phyloP scores from a whole-genome alignment of 2,888 invertebrate species.

The Rhopalosiphum nymphaeae region DNA sequence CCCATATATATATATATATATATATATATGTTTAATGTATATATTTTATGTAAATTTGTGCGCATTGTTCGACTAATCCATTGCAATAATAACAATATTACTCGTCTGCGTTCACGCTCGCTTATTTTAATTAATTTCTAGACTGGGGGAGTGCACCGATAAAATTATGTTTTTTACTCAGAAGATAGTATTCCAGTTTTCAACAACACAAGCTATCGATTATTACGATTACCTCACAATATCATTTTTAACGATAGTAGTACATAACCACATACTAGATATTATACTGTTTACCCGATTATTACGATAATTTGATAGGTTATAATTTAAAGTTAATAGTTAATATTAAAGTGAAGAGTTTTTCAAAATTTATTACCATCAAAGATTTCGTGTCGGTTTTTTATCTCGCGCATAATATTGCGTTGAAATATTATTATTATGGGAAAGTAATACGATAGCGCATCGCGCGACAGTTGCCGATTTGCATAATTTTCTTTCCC shows the following conservation, averaged over 20 bases:
- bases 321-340: neutral
- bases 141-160: neutral
- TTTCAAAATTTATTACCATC: neutral
- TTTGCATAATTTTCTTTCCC: conserved; percentile 46
- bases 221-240: neutral
- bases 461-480: neutral
- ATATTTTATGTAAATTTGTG: conserved; percentile 1
- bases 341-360: neutral
- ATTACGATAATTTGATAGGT: too few species aligned
- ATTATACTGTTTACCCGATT: neutral
- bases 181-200: neutral
- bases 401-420: neutral
- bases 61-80: conserved; percentile 5
- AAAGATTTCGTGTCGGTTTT: neutral
- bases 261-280: neutral
- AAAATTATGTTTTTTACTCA: neutral
- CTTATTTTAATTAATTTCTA: conserved; percentile 41
- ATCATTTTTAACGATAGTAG: neutral
- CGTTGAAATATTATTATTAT: neutral
- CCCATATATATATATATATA: neutral
- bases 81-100: neutral
- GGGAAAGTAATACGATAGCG: conserved; percentile 30
- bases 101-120: neutral
- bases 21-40: neutral
- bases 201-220: neutral